Base-by-base conservation (phyloP, 2,888 invertebrate species). In the Neuroscelio doddi region DNA sequence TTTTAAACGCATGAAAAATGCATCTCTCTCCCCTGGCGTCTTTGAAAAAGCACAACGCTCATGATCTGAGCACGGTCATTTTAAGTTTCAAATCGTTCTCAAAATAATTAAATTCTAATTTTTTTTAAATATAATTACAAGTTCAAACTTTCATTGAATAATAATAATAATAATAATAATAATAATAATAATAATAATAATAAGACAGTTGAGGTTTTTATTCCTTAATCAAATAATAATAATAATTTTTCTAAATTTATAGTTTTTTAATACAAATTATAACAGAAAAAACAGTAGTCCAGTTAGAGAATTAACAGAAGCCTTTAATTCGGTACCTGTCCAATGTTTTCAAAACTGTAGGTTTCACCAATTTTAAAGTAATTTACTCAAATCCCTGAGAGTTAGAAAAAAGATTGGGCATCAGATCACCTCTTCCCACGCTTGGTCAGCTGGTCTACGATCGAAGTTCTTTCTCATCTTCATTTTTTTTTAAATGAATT, bases 371-470 rank as follows among this genome's bases (percentile, higher is more conserved):
- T 83, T 82, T 81, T 76, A 77, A 82, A 79, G 74, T 74, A 81
- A 82, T 83, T 78, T 81, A 76, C 79, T 77, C 64, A 50, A 68
- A 71, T 75, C 69, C 72, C 69, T 66, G 29, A 42, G 46, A 44
- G 41, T 51, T 55, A 69, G 53, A 64, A 59, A 70, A 59, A 66
- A 27, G 38, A 44, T 49, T 26, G 46, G 47, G 39, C 61, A 56
- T 58, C 32, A 64, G 52, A 73, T 66, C 71, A 72, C 71, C 70
- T 68, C 75, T 83, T 83, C 83, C 84, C 84, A 83, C 83, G 83
- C 77, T 74, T 80, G 83, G 83, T 83, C 83, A 84, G 83, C 83
- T 84, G 83, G 83, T 77, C 78, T 79, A 68, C 82, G 79, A 68
- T 70, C 71, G 57, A 59, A 68, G 69, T 67, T 71, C 71, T 59